These are phyloP conservation scores for Lycaon pictus DNA, from an alignment of 2,113 vertebrate genomes.

Conservation along the genomic window DNA sequence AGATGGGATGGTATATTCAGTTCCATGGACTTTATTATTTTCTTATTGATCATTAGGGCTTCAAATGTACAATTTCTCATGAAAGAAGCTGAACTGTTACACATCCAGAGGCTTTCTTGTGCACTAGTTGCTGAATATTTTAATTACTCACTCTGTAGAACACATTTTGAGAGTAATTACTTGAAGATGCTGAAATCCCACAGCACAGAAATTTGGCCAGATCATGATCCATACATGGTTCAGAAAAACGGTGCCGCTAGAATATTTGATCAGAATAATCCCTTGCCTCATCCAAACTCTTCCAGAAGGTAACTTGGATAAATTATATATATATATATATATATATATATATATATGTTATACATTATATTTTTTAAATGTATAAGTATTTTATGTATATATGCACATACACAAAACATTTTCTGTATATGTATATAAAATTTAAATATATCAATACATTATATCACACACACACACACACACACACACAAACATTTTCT, in stretches of 20 bases:
- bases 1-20: slow-evolving; percentile 50
- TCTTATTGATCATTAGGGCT: neutral
- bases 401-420: neutral
- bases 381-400: neutral
- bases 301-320: neutral
- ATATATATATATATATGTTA: neutral
- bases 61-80: slow-evolving; percentile 66
- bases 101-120: slow-evolving; percentile 22
- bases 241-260: neutral
- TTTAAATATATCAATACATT: neutral
- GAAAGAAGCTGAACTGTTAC: slow-evolving; percentile 51
- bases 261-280: neutral
- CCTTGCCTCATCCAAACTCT: neutral
- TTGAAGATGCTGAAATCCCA: slow-evolving; percentile 26
- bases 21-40: slow-evolving; percentile 55
- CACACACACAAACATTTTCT: neutral
- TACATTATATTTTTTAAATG: neutral
- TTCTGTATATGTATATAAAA: neutral
- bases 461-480: neutral
- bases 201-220: neutral
- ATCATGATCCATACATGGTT: neutral
- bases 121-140: neutral
- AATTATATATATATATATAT: neutral
- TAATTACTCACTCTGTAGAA: slow-evolving; percentile 5
- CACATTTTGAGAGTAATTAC: neutral